Conservation (phyloP, 2,888 invertebrate species). For the Euphydryas editha region DNA sequence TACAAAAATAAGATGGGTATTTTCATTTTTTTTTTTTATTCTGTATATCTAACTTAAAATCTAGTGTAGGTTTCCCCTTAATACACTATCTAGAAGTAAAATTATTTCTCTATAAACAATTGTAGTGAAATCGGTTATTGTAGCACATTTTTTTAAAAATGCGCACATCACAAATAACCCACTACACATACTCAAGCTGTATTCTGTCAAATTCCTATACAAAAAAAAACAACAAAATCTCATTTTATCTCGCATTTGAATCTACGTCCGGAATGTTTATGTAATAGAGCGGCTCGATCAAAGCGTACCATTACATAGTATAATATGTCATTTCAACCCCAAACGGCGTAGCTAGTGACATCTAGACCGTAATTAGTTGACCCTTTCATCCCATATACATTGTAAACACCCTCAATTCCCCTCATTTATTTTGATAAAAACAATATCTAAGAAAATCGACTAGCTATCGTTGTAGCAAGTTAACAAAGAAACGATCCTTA, state of each 20-base stretch:
- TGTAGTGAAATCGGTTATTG: too few species aligned
- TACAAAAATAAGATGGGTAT: too few species aligned
- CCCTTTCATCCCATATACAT: neutral
- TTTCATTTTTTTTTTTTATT: too few species aligned
- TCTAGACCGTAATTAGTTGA: conserved; percentile 14
- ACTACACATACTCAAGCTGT: too few species aligned
- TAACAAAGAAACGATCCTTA: neutral
- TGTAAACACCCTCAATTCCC: neutral
- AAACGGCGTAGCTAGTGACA: conserved; percentile 25
- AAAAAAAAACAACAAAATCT: too few species aligned
- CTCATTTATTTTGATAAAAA: neutral
- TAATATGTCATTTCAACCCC: conserved; percentile 8
- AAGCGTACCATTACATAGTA: conserved; percentile 12
- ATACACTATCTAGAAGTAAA: too few species aligned
- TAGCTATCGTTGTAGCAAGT: neutral
- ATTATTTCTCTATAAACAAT: too few species aligned
- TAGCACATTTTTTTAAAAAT: too few species aligned
- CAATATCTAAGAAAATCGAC: neutral
- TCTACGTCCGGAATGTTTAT: neutral
- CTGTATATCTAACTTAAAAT: too few species aligned
- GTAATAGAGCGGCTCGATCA: conserved; percentile 29
- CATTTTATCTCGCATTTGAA: neutral
- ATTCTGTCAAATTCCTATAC: too few species aligned
- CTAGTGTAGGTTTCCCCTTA: too few species aligned
- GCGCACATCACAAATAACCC: too few species aligned